Evolutionary conservation across 2,113 vertebrate species (phyloP).

Genomic region (Platycercus adscitus): DNA sequence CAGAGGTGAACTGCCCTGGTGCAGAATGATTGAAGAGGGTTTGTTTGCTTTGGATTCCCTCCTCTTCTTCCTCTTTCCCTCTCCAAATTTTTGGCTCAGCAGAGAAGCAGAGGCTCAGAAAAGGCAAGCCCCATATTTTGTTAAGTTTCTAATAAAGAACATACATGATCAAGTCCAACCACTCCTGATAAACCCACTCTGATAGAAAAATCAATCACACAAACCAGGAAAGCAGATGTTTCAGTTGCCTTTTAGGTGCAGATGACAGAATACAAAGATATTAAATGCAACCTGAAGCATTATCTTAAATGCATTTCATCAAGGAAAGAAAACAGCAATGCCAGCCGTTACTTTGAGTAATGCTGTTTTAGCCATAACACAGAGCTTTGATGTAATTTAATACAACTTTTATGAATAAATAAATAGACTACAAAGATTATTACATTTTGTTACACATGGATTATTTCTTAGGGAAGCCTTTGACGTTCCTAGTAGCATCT

Average conservation of each 20-base stretch:
- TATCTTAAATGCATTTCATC: not conserved
- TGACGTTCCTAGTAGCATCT: not conserved
- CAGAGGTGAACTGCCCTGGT: not conserved
- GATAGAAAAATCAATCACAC: not conserved
- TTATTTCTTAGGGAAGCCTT: not conserved
- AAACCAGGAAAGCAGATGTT: not conserved
- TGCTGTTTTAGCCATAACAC: not conserved
- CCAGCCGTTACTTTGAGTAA: not conserved
- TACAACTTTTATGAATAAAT: not conserved
- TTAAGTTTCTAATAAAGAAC: not conserved
- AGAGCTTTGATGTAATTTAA: not conserved
- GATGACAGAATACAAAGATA: not conserved
- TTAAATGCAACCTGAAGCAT: not conserved
- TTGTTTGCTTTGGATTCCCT: not conserved
- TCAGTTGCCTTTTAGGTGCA: not conserved
- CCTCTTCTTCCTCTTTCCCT: not conserved
- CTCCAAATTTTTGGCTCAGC: not conserved
- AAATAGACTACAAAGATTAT: not conserved
- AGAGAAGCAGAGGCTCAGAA: not conserved
- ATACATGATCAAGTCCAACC: not conserved
- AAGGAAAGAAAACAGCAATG: not conserved
- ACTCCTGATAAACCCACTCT: not conserved
- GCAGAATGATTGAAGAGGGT: not conserved
- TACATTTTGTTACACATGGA: not conserved
- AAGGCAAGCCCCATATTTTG: not conserved